These are phyloP conservation scores for Smithornis capensis DNA, from an alignment of 2,113 vertebrate genomes.

Conservation along the genomic window DNA sequence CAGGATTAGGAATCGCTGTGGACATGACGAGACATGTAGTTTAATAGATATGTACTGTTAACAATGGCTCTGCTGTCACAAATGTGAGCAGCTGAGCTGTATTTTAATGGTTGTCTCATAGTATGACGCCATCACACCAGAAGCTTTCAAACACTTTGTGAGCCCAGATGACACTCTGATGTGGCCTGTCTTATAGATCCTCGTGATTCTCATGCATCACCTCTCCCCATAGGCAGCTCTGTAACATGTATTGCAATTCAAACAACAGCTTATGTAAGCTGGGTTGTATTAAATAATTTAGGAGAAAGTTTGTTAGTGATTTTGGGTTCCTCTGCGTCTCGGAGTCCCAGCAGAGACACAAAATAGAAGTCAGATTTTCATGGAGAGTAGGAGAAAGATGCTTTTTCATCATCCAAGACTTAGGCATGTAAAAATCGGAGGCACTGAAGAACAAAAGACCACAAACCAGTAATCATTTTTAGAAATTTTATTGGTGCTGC, in stretches of 20 bases:
- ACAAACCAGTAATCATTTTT: background rate
- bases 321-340: background rate
- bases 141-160: slow-evolving; percentile 27
- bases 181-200: background rate
- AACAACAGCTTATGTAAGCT: slow-evolving; percentile 9
- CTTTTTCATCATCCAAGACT: background rate
- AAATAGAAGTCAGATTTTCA: background rate
- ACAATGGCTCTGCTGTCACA: slow-evolving; percentile 37
- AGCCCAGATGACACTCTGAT: background rate
- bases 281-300: background rate
- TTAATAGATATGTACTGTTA: slow-evolving; percentile 47
- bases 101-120: slow-evolving; percentile 30
- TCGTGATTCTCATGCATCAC: background rate
- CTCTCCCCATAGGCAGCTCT: background rate
- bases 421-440: background rate
- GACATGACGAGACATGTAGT: background rate
- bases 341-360: slow-evolving; percentile 1
- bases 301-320: background rate
- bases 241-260: slow-evolving; percentile 12
- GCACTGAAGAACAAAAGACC: background rate
- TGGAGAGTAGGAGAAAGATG: background rate
- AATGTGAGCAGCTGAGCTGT: slow-evolving; percentile 10
- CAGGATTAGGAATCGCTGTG: background rate
- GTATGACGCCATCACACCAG: slow-evolving; percentile 43
- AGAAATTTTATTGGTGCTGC: background rate